Percentiles rank a stretch among this genome's conserved stretches.
These are phyloP conservation scores for Polymixis flavicincta DNA, from an alignment of 2,888 invertebrate genomes.

Conservation along the genomic window DNA sequence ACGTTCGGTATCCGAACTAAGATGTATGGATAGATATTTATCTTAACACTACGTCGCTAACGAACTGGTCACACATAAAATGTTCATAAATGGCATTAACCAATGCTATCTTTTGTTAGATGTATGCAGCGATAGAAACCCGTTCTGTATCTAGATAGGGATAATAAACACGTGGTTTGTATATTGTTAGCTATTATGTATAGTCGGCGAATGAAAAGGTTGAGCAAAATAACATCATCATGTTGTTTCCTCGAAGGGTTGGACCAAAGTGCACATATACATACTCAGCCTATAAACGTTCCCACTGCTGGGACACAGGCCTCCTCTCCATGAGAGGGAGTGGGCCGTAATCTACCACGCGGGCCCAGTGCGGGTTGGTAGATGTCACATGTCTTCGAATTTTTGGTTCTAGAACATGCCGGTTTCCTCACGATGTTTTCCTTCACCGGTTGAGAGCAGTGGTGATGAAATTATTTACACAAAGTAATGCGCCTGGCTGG, in stretches of 20 bases:
- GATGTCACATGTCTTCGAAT: too few species aligned
- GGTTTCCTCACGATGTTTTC: too few species aligned
- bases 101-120: constrained; percentile 71
- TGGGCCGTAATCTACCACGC: too few species aligned
- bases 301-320: too few species aligned
- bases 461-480: too few species aligned
- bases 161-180: constrained; percentile 58
- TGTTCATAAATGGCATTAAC: constrained; percentile 70
- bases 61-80: constrained; percentile 72
- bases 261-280: neutral
- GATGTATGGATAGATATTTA: constrained; percentile 67
- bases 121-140: constrained; percentile 64
- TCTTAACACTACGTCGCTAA: constrained; percentile 69
- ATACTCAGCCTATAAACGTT: too few species aligned
- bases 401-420: too few species aligned
- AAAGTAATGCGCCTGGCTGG: too few species aligned
- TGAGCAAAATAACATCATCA: neutral
- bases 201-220: neutral
- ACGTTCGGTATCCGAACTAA: constrained; percentile 59
- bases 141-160: constrained; percentile 53
- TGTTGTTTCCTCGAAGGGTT: neutral
- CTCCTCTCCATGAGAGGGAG: too few species aligned
- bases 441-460: too few species aligned
- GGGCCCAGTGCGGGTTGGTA: too few species aligned
- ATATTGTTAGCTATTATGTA: constrained; percentile 48